A percentile compares a stretch with the other conserved stretches of the same genome.
phyloP scores from a whole-genome alignment of 2,797 vertebrate species.

The Lindbergichthys nudifrons region DNA sequence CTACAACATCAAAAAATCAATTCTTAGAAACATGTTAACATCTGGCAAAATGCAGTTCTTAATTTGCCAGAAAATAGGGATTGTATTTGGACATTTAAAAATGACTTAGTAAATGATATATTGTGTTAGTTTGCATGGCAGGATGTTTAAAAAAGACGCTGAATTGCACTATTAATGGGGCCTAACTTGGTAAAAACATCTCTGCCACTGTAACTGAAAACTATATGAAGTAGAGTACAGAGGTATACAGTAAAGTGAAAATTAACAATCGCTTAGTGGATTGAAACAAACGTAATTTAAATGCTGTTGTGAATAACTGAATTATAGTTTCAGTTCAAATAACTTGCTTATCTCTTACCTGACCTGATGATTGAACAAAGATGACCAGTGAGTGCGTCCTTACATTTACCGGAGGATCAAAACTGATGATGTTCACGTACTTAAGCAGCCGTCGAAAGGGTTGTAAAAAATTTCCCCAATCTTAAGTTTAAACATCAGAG shows the following conservation, averaged over 20 bases:
- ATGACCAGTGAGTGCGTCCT: constrained; percentile 29
- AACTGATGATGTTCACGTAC: constrained; percentile 18
- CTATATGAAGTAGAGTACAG: background rate
- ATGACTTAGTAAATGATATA: background rate
- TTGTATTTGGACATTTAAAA: background rate
- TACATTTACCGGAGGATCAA: constrained; percentile 48
- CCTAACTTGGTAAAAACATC: background rate
- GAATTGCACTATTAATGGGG: background rate
- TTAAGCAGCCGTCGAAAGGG: constrained; percentile 19
- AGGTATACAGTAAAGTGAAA: background rate
- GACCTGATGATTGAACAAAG: constrained; percentile 52
- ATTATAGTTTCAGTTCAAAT: background rate
- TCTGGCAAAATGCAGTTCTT: background rate
- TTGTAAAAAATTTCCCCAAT: background rate
- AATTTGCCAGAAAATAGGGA: background rate
- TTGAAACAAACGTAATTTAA: background rate
- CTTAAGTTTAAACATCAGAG: constrained; percentile 23
- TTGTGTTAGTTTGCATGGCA: background rate
- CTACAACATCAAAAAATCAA: too few species aligned
- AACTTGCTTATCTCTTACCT: constrained; percentile 66
- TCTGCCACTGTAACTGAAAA: background rate
- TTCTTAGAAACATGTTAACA: background rate
- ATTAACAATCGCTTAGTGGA: background rate
- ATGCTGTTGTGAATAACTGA: background rate
- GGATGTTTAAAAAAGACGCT: background rate